Evolutionary conservation across 2,113 vertebrate genomes (phyloP), one percentile per base, ranked within the genome.

Genomic region (Tachysurus vachellii): DNA sequence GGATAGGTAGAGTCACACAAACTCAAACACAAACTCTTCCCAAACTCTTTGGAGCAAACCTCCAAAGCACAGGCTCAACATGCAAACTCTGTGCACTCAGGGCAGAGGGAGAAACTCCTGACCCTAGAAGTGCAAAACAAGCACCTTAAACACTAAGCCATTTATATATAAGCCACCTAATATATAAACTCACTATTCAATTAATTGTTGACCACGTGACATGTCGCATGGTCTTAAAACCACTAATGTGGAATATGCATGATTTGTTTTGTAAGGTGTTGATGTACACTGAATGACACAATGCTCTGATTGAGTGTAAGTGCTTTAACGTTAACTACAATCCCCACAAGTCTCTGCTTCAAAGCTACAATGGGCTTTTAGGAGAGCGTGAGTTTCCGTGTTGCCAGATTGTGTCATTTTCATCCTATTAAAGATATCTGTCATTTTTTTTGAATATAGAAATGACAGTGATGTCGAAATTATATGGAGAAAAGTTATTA

Each of bases 261-360:
- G 36, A 44, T 44, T 73, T 73, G 36, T 21, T 44, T 73, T 21
- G 31, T 42, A 21, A 44, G 17, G 19, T 44, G 50, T n/a, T 54
- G 6, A 13, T 19, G n/a, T 31, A n/a, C 76, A 56, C 31, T 79
- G 76, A 56, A 56, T 79, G 76, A 79, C 5, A n/a, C 28, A 79
- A 56, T 56, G 14, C n/a, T 31, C 50, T 56, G 50, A 79, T 31
- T 19, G 16, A 19, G 7, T 1, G 0, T 31, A 10, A 17, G 17
- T 11, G 2, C 3, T 19, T 61, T 8, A 59, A 66, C 76, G 56
- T 53, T 36, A 92, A 91, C 95, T 96, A 92, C 95, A 94, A 9
- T 90, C 88, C 95, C 95, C 95, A 94, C 53, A 76, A 89, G 94
- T 11, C 95, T 90, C 79, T 61, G 92, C 19, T 90, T 86, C 81